These are phyloP conservation scores for Tragulus kanchil DNA, from an alignment of 2,113 vertebrate species.

Conservation along the genomic window DNA sequence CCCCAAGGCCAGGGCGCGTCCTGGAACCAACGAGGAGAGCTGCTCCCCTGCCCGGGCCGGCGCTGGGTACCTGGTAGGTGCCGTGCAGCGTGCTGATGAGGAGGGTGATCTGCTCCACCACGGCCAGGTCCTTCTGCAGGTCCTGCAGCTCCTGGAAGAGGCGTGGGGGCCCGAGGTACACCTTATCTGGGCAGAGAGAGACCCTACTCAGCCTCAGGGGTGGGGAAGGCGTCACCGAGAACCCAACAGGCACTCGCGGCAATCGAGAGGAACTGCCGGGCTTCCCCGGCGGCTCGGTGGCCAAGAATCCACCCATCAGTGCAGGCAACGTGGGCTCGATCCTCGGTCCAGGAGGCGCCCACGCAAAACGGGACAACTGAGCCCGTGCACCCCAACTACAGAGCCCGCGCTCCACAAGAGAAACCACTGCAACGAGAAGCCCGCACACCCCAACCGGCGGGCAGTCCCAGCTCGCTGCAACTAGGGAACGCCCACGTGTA, in stretches of 20 bases:
- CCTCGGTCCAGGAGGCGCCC: not conserved
- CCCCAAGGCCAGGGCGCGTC: not conserved
- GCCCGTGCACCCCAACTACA: not conserved
- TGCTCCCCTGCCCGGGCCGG: rapidly evolving
- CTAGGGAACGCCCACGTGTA: rapidly evolving
- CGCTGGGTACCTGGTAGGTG: slow-evolving; percentile 92
- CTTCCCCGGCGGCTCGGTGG: not conserved
- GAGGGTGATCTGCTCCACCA: slow-evolving; percentile 96
- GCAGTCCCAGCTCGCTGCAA: not conserved
- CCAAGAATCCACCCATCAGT: not conserved
- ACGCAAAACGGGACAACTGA: rapidly evolving
- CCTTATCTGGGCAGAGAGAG: slow-evolving; percentile 89
- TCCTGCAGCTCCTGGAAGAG: slow-evolving; percentile 98
- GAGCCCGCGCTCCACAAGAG: not conserved
- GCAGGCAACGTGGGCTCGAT: not conserved
- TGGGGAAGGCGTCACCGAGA: not conserved
- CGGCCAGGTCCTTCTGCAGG: slow-evolving; percentile 94
- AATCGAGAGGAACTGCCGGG: not conserved
- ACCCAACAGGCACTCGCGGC: not conserved
- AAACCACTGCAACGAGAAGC: not conserved
- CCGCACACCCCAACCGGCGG: not conserved
- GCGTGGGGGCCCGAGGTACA: slow-evolving; percentile 93
- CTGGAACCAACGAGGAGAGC: rapidly evolving
- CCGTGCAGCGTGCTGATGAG: slow-evolving; percentile 96
- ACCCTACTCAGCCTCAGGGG: not conserved